Conservation (phyloP, 2,797 vertebrate genomes). For the Cyclopterus lumpus region DNA sequence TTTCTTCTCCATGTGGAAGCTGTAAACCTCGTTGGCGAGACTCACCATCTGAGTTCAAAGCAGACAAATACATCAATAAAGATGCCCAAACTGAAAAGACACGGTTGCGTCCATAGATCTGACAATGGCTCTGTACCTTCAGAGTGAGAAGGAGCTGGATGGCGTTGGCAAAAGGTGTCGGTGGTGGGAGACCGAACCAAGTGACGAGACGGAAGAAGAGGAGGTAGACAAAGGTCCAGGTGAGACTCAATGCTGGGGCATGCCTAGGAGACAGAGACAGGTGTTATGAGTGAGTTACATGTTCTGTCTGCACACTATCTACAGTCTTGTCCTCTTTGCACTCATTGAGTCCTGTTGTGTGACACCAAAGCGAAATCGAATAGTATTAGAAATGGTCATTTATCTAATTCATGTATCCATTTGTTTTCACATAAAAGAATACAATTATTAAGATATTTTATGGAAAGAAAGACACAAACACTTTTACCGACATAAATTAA, state of each 20-base stretch:
- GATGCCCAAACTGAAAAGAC: background rate
- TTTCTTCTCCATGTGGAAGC: constrained; percentile 85
- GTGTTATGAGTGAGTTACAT: background rate
- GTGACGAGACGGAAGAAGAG: constrained; percentile 89
- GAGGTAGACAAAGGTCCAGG: constrained; percentile 93
- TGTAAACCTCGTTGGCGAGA: constrained; percentile 90
- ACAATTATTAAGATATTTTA: background rate
- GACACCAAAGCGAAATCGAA: background rate
- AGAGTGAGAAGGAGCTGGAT: constrained; percentile 91
- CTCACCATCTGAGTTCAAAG: constrained; percentile 88
- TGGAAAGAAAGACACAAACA: too few relatives aligned
- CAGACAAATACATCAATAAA: constrained; percentile 16
- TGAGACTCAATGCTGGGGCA: constrained; percentile 86
- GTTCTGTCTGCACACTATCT: background rate
- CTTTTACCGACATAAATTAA: too few relatives aligned
- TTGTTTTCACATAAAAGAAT: background rate
- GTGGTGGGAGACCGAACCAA: constrained; percentile 84
- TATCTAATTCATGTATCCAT: background rate
- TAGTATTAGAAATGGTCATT: background rate
- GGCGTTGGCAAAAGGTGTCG: constrained; percentile 91
- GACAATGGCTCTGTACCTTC: constrained; percentile 80
- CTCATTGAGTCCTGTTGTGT: background rate
- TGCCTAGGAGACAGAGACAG: constrained; percentile 71
- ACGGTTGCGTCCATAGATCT: too few relatives aligned
- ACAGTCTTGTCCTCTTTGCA: background rate